These are phyloP conservation scores for Eupeodes latifasciatus DNA, from an alignment of 2,888 invertebrate genomes.

Conservation along the genomic window DNA sequence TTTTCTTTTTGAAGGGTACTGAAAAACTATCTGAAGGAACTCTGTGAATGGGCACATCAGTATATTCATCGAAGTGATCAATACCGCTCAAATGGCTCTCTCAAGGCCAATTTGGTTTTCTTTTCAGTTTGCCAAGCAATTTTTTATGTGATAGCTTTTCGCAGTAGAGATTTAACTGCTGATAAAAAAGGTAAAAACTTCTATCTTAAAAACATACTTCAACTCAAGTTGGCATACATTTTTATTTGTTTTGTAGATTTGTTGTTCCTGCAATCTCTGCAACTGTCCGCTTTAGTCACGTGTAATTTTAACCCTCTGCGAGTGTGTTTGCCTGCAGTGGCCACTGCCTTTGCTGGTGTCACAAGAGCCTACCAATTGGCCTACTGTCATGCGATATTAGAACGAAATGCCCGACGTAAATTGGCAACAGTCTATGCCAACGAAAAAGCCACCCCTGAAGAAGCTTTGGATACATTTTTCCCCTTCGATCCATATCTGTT, in stretches of 20 bases:
- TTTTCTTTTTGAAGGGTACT: conserved; percentile 85
- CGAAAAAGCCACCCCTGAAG: conserved; percentile 84
- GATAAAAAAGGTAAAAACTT: conserved; percentile 89
- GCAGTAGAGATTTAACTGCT: conserved; percentile 92
- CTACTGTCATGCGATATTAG: conserved; percentile 95
- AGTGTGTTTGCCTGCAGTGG: conserved; percentile 91
- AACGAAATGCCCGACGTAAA: conserved; percentile 90
- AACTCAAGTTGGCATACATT: background rate
- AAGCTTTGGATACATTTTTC: conserved; percentile 89
- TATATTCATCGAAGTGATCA: conserved; percentile 87
- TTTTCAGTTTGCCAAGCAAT: conserved; percentile 96
- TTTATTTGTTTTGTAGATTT: conserved; percentile 86
- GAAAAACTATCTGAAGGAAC: conserved; percentile 88
- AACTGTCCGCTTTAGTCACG: conserved; percentile 93
- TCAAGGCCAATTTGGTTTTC: conserved; percentile 93
- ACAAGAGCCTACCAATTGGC: conserved; percentile 94
- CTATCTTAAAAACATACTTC: conserved; percentile 71
- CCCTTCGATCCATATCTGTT: conserved; percentile 96
- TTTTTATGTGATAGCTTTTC: conserved; percentile 96
- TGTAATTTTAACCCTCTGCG: conserved; percentile 94
- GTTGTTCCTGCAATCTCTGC: conserved; percentile 91
- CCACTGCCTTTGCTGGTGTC: conserved; percentile 92
- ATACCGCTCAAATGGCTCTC: conserved; percentile 84
- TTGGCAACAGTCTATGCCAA: conserved; percentile 86
- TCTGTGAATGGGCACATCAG: conserved; percentile 93